Evolutionary conservation across 2,888 invertebrate species (phyloP).

Genomic region (Phyllotreta striolata): DNA sequence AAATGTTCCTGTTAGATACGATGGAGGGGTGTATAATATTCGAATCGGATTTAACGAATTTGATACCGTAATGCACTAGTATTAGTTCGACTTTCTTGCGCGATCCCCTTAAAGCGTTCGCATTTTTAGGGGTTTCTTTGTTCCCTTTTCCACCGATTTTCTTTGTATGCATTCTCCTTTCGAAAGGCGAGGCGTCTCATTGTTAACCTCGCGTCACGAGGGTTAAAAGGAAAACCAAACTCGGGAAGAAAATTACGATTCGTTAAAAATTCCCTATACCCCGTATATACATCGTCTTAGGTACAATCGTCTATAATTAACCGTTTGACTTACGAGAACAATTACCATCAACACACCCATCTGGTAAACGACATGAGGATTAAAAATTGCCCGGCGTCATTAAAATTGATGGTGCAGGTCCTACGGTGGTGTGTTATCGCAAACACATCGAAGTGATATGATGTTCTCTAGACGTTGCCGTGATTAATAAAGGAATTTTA

Average conservation of each 20-base stretch:
- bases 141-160: slow-evolving; percentile 25
- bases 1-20: no score
- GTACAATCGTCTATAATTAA: not conserved
- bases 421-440: slow-evolving; percentile 1
- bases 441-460: slow-evolving; percentile 6
- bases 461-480: not conserved
- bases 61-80: no score
- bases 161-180: slow-evolving; percentile 33
- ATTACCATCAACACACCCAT: slow-evolving; percentile 3
- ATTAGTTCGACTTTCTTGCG: not conserved
- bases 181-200: slow-evolving; percentile 20
- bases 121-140: not conserved
- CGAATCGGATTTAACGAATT: no score
- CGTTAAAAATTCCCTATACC: not conserved
- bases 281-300: no score
- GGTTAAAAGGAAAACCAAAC: not conserved
- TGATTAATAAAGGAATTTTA: slow-evolving; percentile 2
- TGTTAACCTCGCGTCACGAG: slow-evolving; percentile 30
- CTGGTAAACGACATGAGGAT: not conserved
- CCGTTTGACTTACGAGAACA: not conserved
- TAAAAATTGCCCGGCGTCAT: slow-evolving; percentile 16
- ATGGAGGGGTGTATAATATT: no score
- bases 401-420: slow-evolving; percentile 21
- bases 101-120: slow-evolving; percentile 4
- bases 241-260: not conserved